A percentile compares a stretch with the other conserved stretches of the same genome.
Conservation (phyloP, 2,888 invertebrate species). For the Tenodera sinensis region DNA sequence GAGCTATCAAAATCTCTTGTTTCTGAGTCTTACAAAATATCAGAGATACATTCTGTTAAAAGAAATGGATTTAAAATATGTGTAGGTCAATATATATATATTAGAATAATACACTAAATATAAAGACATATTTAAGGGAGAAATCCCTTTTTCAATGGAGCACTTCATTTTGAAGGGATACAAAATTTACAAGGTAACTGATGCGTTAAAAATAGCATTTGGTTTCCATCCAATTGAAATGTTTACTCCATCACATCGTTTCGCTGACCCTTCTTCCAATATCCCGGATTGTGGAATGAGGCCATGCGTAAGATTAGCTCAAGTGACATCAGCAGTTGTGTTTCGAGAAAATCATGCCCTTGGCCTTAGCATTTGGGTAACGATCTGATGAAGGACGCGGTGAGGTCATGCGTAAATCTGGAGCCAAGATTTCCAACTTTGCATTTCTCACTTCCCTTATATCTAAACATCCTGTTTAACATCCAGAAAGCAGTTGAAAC, state of each 20-base stretch:
- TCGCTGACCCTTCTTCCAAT: neutral
- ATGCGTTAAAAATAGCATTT: neutral
- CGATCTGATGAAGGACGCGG: neutral
- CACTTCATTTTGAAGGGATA: too few relatives aligned
- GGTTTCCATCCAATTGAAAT: neutral
- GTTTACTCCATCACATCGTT: neutral
- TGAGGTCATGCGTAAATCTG: neutral
- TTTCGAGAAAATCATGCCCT: neutral
- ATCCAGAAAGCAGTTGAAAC: neutral
- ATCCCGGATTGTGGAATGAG: neutral
- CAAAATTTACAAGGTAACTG: too few relatives aligned
- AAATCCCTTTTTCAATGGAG: too few relatives aligned
- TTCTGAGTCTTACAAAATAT: too few relatives aligned
- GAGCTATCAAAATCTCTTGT: too few relatives aligned
- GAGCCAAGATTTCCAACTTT: neutral
- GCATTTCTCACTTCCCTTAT: neutral
- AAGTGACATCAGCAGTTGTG: neutral
- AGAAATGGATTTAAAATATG: too few relatives aligned
- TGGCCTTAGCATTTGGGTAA: neutral
- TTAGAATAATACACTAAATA: too few relatives aligned
- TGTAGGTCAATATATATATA: too few relatives aligned
- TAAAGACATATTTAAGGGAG: too few relatives aligned
- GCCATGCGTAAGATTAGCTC: neutral
- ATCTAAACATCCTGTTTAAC: neutral
- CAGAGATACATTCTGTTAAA: too few relatives aligned